Base-by-base conservation (phyloP, 2,113 vertebrate species). In the Microtus ochrogaster region DNA sequence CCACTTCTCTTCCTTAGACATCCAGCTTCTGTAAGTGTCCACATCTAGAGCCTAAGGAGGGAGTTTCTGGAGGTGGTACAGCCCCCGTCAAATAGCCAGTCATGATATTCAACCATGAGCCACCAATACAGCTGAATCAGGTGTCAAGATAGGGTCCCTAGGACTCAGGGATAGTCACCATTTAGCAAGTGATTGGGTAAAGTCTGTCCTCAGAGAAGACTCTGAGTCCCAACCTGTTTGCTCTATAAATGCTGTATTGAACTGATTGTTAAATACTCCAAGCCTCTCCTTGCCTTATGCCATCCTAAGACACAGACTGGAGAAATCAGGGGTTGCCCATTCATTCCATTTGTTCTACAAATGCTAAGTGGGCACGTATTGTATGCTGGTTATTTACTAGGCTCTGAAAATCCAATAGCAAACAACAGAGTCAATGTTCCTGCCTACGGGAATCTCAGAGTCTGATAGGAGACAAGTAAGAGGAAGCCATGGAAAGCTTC, bases 11-110 rank as follows among this genome's bases (percentile, higher is more conserved):
- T 97, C 97, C 89, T 98, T 99, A 70, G 99, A 99, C 95, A 98
- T 99, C 10, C 99, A 99, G 79, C 99, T 99, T 58, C 98, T 99
- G 99, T 99, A 98, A 52, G 99, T 98, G 63, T 13, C 63, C 21
- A 13, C 1, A 5, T 19, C 68, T n/a, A 89, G 73, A 70, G 49
- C 5, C 70, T 0, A 2, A 91, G 55, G 73, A 91, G 77, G 73
- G 73, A 55, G 9, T 61, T 22, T n/a, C 30, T 36, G 70, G 33
- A 87, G 28, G 41, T 41, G 22, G 3, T 65, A 66, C 39, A 77
- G 70, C 49, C 44, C 47, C 19, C 65, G 30, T 41, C 19, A 30
- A 76, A 2, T 77, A 73, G 4, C 70, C 41, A 63, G 55, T 74
- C 0, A 3, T 70, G 47, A 78, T 70, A 12, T 61, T 49, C 24